Base-by-base conservation (phyloP, 35 echinoderm and acorn worm species). In the Ptychodera flava region DNA sequence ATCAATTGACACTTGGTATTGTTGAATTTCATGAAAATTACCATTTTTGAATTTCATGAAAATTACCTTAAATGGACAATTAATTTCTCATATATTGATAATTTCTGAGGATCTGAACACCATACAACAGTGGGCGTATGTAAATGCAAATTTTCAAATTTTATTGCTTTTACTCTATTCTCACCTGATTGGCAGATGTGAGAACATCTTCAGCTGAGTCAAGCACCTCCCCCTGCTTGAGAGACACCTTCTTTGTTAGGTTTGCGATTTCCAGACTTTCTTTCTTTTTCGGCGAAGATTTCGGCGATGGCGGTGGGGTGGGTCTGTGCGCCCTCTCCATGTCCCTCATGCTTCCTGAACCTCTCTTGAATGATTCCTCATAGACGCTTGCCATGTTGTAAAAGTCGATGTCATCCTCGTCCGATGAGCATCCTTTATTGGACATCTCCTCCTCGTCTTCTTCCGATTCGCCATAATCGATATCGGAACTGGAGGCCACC, bases 151-250 rank as follows among this genome's bases (percentile, higher is more conserved):
- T n/a, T n/a, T n/a, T n/a, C n/a, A n/a, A n/a, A n/a, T n/a, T n/a
- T n/a, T n/a, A n/a, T n/a, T n/a, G n/a, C n/a, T n/a, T n/a, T n/a
- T n/a, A n/a, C n/a, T n/a, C n/a, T n/a, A n/a, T 64, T 22, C 87
- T 80, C 27, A 99, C 96, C 96, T 99, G 93, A 75, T 88, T 94
- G 53, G 96, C 96, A 33, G 96, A 99, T 35, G 96, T 90, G 15
- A 99, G 83, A 30, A 99, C 93, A 36, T 99, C 92, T 33, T 99
- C 96, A 32, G 96, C 96, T 31, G 96, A 99, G 77, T 94, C 87
- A 31, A 99, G 76, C 0, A 99, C 91, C 36, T 99, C 96, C 36
- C 91, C 93, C 78, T 94, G 93, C 78, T 92, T 99, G 32, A 99
- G 90, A 77, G 90, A 92, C 45, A 99, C 80, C 84, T 99, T 99